These are phyloP conservation scores for Brenthis ino DNA, from an alignment of 2,888 invertebrate genomes.

Conservation along the genomic window DNA sequence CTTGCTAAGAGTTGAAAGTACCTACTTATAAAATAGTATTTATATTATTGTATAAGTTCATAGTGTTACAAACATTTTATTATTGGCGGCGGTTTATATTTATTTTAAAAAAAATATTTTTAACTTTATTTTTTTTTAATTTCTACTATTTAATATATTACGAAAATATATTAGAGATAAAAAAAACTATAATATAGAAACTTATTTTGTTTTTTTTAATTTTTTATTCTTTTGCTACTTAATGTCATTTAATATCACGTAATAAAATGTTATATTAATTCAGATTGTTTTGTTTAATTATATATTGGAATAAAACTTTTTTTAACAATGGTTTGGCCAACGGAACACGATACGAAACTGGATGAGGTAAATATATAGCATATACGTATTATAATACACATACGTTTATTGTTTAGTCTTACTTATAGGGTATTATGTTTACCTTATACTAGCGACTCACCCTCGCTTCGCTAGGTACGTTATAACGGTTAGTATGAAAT, in stretches of 20 bases:
- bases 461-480: too few species aligned
- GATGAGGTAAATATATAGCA: constrained; percentile 54
- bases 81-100: too few species aligned
- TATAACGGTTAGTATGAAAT: too few species aligned
- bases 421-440: not conserved
- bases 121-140: too few species aligned
- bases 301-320: not conserved
- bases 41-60: too few species aligned
- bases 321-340: constrained; percentile 67
- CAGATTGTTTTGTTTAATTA: not conserved
- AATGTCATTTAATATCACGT: not conserved
- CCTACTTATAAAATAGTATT: too few species aligned
- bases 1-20: too few species aligned
- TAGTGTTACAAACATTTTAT: too few species aligned
- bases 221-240: constrained; percentile 6
- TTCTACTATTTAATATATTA: too few species aligned
- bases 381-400: not conserved
- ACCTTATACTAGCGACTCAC: too few species aligned
- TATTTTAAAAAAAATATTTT: too few species aligned
- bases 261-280: not conserved
- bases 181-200: not conserved
- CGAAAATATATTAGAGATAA: too few species aligned
- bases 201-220: constrained; percentile 4
- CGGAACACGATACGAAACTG: constrained; percentile 58
- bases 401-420: not conserved